These are phyloP conservation scores for Oceanodroma tethys DNA, from an alignment of 2,113 vertebrate species.

Conservation along the genomic window DNA sequence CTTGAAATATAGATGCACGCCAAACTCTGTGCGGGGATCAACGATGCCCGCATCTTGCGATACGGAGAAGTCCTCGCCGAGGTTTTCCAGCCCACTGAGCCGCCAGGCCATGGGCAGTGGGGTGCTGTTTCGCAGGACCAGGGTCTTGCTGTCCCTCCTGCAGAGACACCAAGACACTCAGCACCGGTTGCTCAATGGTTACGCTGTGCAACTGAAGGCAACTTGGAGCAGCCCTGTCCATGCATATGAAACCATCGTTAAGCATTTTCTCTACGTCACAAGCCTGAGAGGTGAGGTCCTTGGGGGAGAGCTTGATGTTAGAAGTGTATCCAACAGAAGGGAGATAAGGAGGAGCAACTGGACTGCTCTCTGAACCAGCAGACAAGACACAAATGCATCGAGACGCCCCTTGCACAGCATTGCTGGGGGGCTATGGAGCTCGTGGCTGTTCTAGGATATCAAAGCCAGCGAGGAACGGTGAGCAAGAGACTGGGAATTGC, in stretches of 20 bases:
- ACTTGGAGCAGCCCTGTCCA: not conserved
- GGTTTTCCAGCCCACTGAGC: slow-evolving; percentile 79
- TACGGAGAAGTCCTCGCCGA: slow-evolving; percentile 80
- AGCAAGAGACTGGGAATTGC: not conserved
- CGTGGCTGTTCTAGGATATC: not conserved
- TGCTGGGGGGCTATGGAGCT: not conserved
- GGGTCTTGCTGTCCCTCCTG: slow-evolving; percentile 74
- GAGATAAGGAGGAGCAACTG: not conserved
- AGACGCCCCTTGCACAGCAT: not conserved
- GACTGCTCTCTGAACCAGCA: not conserved
- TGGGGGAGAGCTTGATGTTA: not conserved
- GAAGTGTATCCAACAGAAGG: no score
- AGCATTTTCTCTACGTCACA: not conserved
- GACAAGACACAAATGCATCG: not conserved
- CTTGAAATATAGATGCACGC: slow-evolving; percentile 77
- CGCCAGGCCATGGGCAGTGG: slow-evolving; percentile 81
- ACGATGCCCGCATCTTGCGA: slow-evolving; percentile 74
- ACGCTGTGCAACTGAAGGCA: no score
- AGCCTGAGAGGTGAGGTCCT: not conserved
- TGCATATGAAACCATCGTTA: not conserved
- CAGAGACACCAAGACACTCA: not conserved
- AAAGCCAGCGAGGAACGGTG: accelerated
- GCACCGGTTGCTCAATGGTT: accelerated
- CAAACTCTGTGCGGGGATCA: slow-evolving; percentile 57
- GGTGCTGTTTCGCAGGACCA: slow-evolving; percentile 77